Evolutionary conservation across 1,140 invertebrate species (phyloP), one percentile per base, ranked within the genome.

Genomic region (Venustaconcha ellipsiformis): DNA sequence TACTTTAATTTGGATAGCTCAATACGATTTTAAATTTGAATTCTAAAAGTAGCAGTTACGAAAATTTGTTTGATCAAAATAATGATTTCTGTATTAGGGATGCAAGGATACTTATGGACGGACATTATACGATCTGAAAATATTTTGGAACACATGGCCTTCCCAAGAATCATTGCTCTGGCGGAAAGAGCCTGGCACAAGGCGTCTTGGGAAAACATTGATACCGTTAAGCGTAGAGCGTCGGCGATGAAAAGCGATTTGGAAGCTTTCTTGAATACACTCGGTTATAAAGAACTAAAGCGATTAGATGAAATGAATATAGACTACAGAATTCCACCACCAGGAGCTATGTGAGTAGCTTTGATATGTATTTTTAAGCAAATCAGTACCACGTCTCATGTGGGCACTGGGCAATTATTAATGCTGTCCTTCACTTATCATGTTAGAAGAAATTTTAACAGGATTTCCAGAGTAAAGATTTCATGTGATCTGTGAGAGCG

Each of bases 141-240:
- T 14, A 81, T 86, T 30, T 64, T 85, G 37, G 76, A 87, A 13
- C 76, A 82, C 62, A 86, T 86, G 84, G 73, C 83, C 23, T 87
- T 83, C 68, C 87, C 87, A 0, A 78, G 87, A 14, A 55, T 88
- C 11, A 63, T 88, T 17, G 86, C 87, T 12, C 73, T 87, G 26
- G 87, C 87, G 17, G 87, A 88, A 78, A 71, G 86, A 30, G 84
- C 84, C 2, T 88, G 87, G 87, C 85, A 87, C 65, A 78, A 79
- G 55, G 81, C 84, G 26, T 13, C 58, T 17, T 88, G 87, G 87
- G 86, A 87, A 73, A 57, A 67, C 15, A 63, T 76, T 1, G 37
- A 63, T 8, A 58, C 78, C 11, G 69, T 70, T 58, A 12, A 57
- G n/a, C 17, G 14, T 30, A 62, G 70, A 59, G 73, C 4, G 4